A percentile compares a stretch with the other conserved stretches of the same genome.
Evolutionary conservation across 2,888 invertebrate species (phyloP).

Genomic region (Habroteleia sp.): DNA sequence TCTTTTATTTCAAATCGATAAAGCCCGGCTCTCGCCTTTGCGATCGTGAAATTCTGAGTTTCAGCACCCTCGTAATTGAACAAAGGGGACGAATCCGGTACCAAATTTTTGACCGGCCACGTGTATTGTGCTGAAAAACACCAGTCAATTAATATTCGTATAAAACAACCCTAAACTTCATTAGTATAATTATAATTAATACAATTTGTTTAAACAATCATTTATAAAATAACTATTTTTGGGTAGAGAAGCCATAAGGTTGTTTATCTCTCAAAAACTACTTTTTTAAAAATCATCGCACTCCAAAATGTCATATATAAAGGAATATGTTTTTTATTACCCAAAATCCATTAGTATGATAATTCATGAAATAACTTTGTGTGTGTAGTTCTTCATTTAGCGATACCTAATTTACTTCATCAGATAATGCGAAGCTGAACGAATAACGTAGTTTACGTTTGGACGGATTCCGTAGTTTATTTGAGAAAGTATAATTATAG

Average conservation of each 20-base stretch:
- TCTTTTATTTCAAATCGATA: slow-evolving; percentile 79
- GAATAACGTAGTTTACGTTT: slow-evolving; percentile 25
- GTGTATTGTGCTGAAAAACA: slow-evolving; percentile 66
- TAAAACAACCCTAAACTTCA: too few relatives aligned
- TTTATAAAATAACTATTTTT: too few relatives aligned
- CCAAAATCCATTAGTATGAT: slow-evolving; percentile 45
- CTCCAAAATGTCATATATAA: background rate
- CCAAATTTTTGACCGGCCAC: slow-evolving; percentile 78
- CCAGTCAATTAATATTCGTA: background rate
- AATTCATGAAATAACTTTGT: slow-evolving; percentile 22
- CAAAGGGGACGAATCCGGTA: slow-evolving; percentile 75
- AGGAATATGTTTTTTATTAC: slow-evolving; percentile 10
- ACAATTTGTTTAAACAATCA: too few relatives aligned
- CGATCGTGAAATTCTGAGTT: slow-evolving; percentile 78
- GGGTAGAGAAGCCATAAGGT: too few relatives aligned
- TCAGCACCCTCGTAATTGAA: slow-evolving; percentile 78
- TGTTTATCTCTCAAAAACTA: too few relatives aligned
- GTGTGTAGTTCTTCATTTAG: slow-evolving; percentile 40
- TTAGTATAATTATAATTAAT: too few relatives aligned
- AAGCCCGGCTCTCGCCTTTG: slow-evolving; percentile 75
- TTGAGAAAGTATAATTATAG: slow-evolving; percentile 52
- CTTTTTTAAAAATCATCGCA: too few relatives aligned
- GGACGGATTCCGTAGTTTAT: slow-evolving; percentile 34
- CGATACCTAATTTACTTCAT: slow-evolving; percentile 52
- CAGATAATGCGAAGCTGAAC: slow-evolving; percentile 39